A percentile compares a stretch with the other conserved stretches of the same genome.
phyloP scores from a whole-genome alignment of 2,113 vertebrate genomes.

The Sorex araneus region DNA sequence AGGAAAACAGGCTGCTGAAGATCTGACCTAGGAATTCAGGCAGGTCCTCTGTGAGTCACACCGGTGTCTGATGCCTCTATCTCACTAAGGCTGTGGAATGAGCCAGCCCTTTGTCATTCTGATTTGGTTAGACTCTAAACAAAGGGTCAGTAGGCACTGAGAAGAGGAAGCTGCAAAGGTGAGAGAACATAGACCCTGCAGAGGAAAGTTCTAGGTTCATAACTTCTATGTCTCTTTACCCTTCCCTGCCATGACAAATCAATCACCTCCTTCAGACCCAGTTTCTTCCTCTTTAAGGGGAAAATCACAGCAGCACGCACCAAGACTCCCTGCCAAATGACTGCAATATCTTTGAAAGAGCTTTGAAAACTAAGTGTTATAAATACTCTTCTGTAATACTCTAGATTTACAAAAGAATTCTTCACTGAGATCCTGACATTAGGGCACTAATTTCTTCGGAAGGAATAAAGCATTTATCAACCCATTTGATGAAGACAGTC shows the following conservation, averaged over 20 bases:
- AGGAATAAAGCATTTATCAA: conserved; percentile 1
- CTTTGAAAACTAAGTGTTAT: background rate
- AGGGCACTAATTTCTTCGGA: background rate
- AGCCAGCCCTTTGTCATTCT: background rate
- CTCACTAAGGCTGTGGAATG: background rate
- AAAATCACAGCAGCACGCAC: background rate
- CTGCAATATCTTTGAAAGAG: background rate
- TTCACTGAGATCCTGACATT: background rate
- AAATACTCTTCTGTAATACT: background rate
- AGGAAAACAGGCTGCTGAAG: background rate
- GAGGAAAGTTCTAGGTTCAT: background rate
- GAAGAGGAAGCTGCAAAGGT: background rate
- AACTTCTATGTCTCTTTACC: background rate
- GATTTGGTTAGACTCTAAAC: background rate
- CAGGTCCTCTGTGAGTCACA: background rate
- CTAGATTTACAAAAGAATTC: conserved; percentile 30
- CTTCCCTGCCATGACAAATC: background rate
- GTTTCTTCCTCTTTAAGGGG: background rate
- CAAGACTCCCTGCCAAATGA: background rate
- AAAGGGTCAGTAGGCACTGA: background rate
- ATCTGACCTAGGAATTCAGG: background rate
- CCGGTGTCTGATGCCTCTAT: background rate
- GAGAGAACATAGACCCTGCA: background rate
- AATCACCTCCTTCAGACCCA: background rate
- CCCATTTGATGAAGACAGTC: conserved; percentile 1